Base-by-base conservation (phyloP, 1,140 invertebrate genomes). In the Pogonomyrmex barbatus region DNA sequence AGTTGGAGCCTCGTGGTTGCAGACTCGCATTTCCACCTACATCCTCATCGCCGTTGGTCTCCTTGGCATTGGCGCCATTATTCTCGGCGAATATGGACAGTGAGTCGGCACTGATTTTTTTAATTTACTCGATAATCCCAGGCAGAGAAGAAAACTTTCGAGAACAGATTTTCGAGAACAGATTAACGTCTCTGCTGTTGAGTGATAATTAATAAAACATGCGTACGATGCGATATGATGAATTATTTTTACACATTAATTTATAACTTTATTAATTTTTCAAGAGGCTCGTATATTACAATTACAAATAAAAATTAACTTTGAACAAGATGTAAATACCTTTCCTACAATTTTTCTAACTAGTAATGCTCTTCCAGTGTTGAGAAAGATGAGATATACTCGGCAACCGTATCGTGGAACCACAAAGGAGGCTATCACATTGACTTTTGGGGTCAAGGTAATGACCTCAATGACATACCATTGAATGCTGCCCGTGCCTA, bases 371-470 rank as follows among this genome's bases (percentile, higher is more conserved):
- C 50, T 90, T 93, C 10, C 90, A 97, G 97, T 91, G 96, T 96
- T 62, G 96, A 96, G 91, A 96, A 97, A 91, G 97, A 97, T 95
- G 97, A 97, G 78, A 97, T 96, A 52, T 97, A 97, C 88, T 95
- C 96, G 52, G 97, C 97, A 76, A 97, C 97, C 36, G 96, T 97
- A 33, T 96, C 96, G 92, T 97, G 96, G 96, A 96, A 96, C 67
- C 95, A 96, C 82, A 96, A 96, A 89, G 95, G 95, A 79, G 96
- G 97, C 84, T 97, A 97, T 91, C 95, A 96, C 9, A 96, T 97
- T 60, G 96, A 97, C 91, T 97, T 96, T 93, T 97, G 97, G 97
- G 97, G 97, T 50, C 97, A 97, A 94, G 96, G 97, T 87, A 97
- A 97, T 88, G 96, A 97, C 92, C 94, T 97, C 52, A 92, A 95